Percentiles rank a stretch among this genome's conserved stretches.
These are phyloP conservation scores for Phataginus tricuspis DNA, from an alignment of 2,797 vertebrate species.

Conservation along the genomic window DNA sequence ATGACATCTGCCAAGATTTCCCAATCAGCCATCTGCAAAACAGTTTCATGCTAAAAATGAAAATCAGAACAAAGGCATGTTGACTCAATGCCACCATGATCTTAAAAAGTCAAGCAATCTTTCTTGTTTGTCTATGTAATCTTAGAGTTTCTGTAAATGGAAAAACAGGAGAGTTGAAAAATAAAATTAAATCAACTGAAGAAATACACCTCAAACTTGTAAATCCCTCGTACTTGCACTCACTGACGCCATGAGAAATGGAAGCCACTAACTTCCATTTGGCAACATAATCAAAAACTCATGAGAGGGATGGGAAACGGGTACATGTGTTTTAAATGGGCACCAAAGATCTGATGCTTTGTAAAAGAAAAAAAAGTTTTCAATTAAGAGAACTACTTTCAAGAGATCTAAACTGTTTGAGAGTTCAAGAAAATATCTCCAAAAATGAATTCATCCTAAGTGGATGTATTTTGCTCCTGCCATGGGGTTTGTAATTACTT, in stretches of 20 bases:
- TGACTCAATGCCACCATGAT: not conserved
- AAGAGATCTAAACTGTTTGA: constrained; percentile 47
- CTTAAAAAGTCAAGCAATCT: not conserved
- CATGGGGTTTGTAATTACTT: not conserved
- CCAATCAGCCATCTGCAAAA: constrained; percentile 20
- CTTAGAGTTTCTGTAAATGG: constrained; percentile 29
- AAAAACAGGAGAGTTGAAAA: not conserved
- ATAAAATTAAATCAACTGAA: constrained; percentile 43
- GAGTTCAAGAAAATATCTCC: constrained; percentile 21
- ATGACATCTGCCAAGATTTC: constrained; percentile 49
- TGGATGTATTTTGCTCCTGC: not conserved
- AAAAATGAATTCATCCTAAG: constrained; percentile 4
- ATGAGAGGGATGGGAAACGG: not conserved
- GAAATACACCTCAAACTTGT: constrained; percentile 40
- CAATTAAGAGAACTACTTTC: constrained; percentile 14
- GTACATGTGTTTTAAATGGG: not conserved
- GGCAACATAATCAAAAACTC: constrained; percentile 3
- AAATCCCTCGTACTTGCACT: not conserved
- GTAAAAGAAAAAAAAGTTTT: constrained; percentile 46
- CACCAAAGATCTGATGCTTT: not conserved
- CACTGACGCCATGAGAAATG: not conserved
- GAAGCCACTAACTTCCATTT: not conserved
- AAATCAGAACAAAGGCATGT: constrained; percentile 22
- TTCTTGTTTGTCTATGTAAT: not conserved
- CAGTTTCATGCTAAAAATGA: constrained; percentile 36